phyloP scores from a whole-genome alignment of 2,888 invertebrate species.

The Eremobia ochroleuca region DNA sequence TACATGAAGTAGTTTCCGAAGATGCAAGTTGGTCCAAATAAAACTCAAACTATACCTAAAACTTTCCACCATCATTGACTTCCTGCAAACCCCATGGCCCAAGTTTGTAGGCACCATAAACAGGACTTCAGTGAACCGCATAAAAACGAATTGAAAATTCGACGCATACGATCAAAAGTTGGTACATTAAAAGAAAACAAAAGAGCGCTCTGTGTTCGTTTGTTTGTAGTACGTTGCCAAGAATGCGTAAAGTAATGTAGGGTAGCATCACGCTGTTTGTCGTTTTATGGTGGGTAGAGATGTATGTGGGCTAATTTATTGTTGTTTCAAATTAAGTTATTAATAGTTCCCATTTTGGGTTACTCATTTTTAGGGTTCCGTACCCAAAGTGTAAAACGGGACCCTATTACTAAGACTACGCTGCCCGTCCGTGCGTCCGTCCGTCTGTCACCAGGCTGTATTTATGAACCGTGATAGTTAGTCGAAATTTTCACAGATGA shows the following conservation, averaged over 20 bases:
- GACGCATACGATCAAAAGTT: slow-evolving; percentile 67
- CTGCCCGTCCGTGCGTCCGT: too few relatives aligned
- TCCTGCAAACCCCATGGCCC: slow-evolving; percentile 9
- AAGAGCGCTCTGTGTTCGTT: slow-evolving; percentile 52
- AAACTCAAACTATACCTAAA: slow-evolving; percentile 6
- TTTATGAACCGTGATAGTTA: too few relatives aligned
- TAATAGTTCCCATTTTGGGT: not conserved
- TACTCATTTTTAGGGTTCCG: too few relatives aligned
- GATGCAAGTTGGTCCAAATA: not conserved
- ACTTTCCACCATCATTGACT: slow-evolving; percentile 21
- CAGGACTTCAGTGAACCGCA: slow-evolving; percentile 35
- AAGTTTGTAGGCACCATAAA: slow-evolving; percentile 43
- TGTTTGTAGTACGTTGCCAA: slow-evolving; percentile 48
- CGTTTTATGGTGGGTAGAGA: not conserved
- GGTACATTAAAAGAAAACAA: slow-evolving; percentile 64
- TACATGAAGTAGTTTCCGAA: not conserved
- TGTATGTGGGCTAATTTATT: not conserved
- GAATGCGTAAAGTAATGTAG: slow-evolving; percentile 7
- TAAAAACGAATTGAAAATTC: slow-evolving; percentile 72
- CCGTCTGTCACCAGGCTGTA: too few relatives aligned
- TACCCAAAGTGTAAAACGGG: too few relatives aligned
- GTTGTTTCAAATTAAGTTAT: not conserved
- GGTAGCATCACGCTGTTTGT: not conserved
- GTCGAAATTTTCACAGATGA: too few relatives aligned
- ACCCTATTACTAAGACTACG: too few relatives aligned